Evolutionary conservation across 2,888 invertebrate genomes (phyloP).

Genomic region (Chrysotoxum bicinctum): DNA sequence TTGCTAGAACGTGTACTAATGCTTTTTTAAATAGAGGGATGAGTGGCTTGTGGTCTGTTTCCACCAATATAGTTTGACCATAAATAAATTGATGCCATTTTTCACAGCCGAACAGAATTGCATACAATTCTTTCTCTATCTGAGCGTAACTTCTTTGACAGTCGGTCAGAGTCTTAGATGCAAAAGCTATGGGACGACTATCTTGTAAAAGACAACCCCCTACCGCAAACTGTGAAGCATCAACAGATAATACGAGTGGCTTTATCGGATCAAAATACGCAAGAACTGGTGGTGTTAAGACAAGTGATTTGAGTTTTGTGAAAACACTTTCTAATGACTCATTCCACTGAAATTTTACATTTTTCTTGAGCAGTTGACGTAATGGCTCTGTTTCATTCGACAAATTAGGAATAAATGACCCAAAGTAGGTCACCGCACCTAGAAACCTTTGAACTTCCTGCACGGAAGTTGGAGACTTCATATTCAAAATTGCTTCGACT

Average conservation of each 20-base stretch:
- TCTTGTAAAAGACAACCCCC: constrained; percentile 33
- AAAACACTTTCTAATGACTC: constrained; percentile 14
- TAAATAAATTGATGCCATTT: constrained; percentile 66
- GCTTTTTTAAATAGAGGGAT: constrained; percentile 58
- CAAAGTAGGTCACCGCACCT: neutral
- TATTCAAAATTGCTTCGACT: constrained; percentile 23
- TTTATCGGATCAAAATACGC: constrained; percentile 3
- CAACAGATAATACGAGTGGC: neutral
- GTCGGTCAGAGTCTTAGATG: constrained; percentile 56
- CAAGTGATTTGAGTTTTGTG: neutral
- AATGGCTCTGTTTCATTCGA: constrained; percentile 58
- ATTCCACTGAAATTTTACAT: constrained; percentile 34
- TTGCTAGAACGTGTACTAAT: constrained; percentile 49
- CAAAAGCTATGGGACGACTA: constrained; percentile 15
- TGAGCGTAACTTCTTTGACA: constrained; percentile 65
- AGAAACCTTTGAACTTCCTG: neutral
- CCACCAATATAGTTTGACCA: constrained; percentile 32
- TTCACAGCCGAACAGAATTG: constrained; percentile 68
- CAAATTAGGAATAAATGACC: too few species aligned
- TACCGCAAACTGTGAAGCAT: constrained; percentile 52
- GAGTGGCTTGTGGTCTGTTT: neutral
- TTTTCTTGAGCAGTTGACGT: constrained; percentile 34
- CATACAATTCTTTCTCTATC: constrained; percentile 71
- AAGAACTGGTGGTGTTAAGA: constrained; percentile 5
- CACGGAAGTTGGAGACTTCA: constrained; percentile 4